Evolutionary conservation across 2,113 vertebrate genomes (phyloP).

Genomic region (Synchiropus splendidus): DNA sequence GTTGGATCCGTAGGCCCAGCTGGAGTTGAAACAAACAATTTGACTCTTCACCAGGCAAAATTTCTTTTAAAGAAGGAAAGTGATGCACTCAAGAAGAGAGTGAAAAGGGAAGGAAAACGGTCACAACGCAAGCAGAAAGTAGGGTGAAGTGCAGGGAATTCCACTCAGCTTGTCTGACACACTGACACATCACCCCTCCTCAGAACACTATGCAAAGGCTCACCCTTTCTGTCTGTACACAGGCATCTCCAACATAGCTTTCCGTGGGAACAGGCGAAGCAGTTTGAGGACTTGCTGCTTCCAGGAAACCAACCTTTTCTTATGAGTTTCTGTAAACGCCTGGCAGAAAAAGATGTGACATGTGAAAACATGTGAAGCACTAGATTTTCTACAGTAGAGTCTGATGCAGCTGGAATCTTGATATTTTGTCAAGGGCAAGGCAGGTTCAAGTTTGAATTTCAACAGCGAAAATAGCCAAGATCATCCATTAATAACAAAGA

Average conservation of each 20-base stretch:
- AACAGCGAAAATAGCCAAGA: no score
- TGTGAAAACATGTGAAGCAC: not conserved
- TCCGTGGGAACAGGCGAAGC: slow-evolving; percentile 84
- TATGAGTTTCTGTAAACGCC: slow-evolving; percentile 92
- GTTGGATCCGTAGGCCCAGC: slow-evolving; percentile 88
- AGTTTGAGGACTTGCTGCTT: slow-evolving; percentile 93
- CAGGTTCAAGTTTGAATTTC: no score
- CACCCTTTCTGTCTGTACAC: slow-evolving; percentile 87
- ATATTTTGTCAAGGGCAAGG: no score
- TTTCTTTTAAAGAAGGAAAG: not conserved
- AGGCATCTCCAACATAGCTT: slow-evolving; percentile 82
- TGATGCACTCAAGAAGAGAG: not conserved
- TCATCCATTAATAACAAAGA: no score
- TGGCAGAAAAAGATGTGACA: slow-evolving; percentile 40
- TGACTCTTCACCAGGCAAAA: no score
- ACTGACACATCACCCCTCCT: no score
- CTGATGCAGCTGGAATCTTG: no score
- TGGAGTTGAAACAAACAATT: slow-evolving; percentile 31
- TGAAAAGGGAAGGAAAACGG: not conserved
- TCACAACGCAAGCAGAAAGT: not conserved
- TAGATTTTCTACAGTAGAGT: slow-evolving; percentile 1
- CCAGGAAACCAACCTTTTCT: slow-evolving; percentile 86
- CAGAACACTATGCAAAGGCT: slow-evolving; percentile 20
- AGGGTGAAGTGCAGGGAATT: not conserved
- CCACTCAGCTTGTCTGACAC: slow-evolving; percentile 10